A percentile compares a stretch with the other conserved stretches of the same genome.
phyloP scores from a whole-genome alignment of 1,140 invertebrate species.

The Phortica variegata region DNA sequence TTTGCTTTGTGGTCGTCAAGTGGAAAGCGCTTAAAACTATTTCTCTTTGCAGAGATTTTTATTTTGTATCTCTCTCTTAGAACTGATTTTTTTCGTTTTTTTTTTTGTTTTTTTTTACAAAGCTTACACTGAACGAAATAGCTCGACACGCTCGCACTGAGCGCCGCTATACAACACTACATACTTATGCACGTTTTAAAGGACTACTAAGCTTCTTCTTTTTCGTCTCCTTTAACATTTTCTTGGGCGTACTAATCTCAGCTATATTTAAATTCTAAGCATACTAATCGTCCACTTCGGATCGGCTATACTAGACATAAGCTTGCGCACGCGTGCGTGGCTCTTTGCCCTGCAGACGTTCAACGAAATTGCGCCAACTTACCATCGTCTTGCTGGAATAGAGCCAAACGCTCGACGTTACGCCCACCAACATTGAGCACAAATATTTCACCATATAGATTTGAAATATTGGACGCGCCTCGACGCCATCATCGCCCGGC shows the following conservation, averaged over 20 bases:
- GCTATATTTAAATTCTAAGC: no score
- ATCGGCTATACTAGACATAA: slow-evolving; percentile 54
- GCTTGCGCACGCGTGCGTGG: slow-evolving; percentile 50
- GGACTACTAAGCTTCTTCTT: slow-evolving; percentile 47
- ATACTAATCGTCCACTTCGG: slow-evolving; percentile 3
- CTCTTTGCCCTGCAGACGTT: slow-evolving; percentile 67
- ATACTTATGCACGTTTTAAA: slow-evolving; percentile 12
- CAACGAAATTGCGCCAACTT: slow-evolving; percentile 88
- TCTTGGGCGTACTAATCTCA: slow-evolving; percentile 19
- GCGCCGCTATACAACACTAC: not conserved
- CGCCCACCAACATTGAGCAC: slow-evolving; percentile 96
- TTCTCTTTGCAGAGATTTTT: no score
- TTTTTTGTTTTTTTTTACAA: no score
- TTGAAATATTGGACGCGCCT: slow-evolving; percentile 72
- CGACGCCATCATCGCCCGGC: slow-evolving; percentile 61
- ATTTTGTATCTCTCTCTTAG: no score
- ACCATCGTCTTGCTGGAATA: slow-evolving; percentile 95
- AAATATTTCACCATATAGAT: slow-evolving; percentile 95
- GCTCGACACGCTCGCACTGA: no score
- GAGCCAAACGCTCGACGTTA: slow-evolving; percentile 96
- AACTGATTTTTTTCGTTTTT: no score
- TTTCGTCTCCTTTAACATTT: slow-evolving; percentile 34
- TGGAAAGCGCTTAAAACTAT: no score
- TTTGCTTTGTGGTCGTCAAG: no score
- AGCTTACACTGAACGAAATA: no score